Conservation (phyloP, 1,140 invertebrate genomes). For the Drosophila chauvacae region DNA sequence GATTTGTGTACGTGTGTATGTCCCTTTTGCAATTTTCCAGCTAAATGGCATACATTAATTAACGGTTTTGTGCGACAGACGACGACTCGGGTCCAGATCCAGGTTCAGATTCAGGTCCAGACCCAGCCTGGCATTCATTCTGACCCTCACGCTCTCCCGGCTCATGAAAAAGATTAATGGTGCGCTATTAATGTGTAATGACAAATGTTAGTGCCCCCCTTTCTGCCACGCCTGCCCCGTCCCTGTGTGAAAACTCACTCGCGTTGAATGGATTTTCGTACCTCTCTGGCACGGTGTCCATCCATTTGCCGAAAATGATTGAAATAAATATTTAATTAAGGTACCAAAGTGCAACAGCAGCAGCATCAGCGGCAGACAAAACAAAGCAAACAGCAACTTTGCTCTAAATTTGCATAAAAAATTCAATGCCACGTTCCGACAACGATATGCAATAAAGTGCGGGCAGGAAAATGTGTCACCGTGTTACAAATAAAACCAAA, state of each 20-base stretch:
- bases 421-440: conserved; percentile 68
- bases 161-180: conserved; percentile 79
- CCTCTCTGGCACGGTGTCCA: conserved; percentile 28
- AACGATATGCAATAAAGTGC: conserved; percentile 70
- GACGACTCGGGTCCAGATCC: conserved; percentile 63
- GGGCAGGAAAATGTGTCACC: conserved; percentile 68
- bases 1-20: conserved; percentile 31
- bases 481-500: conserved; percentile 49
- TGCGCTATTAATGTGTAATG: conserved; percentile 83
- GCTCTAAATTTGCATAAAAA: conserved; percentile 82
- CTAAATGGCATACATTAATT: conserved; percentile 83
- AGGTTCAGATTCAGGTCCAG: conserved; percentile 54
- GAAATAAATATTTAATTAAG: conserved; percentile 82
- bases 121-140: conserved; percentile 36
- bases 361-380: conserved; percentile 29
- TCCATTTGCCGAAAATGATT: conserved; percentile 73
- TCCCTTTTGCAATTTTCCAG: conserved; percentile 79
- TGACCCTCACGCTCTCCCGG: conserved; percentile 54
- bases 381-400: conserved; percentile 35
- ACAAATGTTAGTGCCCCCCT: conserved; percentile 75
- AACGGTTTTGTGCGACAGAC: conserved; percentile 69
- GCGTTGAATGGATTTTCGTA: conserved; percentile 34
- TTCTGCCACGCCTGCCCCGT: neutral
- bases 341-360: conserved; percentile 52
- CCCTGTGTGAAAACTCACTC: conserved; percentile 43